These are phyloP conservation scores for Coelogynopora nodosa DNA, from an alignment of 2,888 invertebrate genomes.

Conservation along the genomic window DNA sequence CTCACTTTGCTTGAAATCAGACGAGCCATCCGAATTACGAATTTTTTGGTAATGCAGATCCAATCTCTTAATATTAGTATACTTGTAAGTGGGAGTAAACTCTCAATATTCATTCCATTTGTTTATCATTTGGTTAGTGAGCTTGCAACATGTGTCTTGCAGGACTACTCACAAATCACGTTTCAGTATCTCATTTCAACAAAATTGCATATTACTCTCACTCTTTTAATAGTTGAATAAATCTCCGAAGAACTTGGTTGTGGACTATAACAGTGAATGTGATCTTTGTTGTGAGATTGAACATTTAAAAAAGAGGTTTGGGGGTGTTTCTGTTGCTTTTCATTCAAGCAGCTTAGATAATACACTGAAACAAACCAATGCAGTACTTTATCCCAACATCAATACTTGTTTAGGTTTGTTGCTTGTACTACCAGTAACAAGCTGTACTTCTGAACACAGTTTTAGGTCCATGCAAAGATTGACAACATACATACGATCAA, in stretches of 20 bases:
- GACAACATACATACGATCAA: neutral
- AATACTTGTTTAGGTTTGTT: neutral
- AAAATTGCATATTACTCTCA: neutral
- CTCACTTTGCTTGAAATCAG: neutral
- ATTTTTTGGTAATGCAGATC: neutral
- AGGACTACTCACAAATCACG: neutral
- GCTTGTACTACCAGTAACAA: neutral
- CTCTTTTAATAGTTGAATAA: neutral
- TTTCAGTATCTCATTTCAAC: neutral
- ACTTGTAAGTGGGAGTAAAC: too few species aligned
- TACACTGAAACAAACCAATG: neutral
- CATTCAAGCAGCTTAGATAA: too few species aligned
- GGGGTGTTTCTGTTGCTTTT: neutral
- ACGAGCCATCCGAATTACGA: neutral
- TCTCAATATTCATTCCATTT: neutral
- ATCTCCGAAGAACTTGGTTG: neutral
- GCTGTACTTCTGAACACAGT: neutral
- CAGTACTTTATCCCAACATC: neutral
- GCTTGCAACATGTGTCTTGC: neutral
- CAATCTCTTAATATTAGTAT: neutral
- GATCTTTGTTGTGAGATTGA: neutral
- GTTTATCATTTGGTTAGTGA: neutral
- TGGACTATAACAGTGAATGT: neutral
- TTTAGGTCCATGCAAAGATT: neutral
- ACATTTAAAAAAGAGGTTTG: neutral